phyloP scores from a whole-genome alignment of 2,797 vertebrate genomes.

The Chrysocyon brachyurus region DNA sequence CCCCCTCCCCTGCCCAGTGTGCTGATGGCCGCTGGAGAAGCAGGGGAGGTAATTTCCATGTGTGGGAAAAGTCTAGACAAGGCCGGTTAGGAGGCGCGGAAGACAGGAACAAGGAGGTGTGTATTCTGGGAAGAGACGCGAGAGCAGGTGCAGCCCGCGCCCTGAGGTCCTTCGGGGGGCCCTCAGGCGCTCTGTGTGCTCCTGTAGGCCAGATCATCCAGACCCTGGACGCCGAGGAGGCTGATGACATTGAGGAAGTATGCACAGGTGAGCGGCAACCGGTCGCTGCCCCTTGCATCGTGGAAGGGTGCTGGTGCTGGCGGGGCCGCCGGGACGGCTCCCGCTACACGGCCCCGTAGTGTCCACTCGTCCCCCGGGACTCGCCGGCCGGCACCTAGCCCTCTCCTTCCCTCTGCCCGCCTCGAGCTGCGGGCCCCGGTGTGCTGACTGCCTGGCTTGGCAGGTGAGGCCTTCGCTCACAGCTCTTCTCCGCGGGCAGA shows the following conservation, averaged over 20 bases:
- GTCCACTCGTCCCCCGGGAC: not conserved
- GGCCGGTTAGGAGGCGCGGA: not conserved
- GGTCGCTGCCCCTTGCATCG: rapidly evolving
- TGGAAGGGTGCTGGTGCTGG: rapidly evolving
- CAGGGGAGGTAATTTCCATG: not conserved
- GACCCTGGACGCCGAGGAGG: not conserved
- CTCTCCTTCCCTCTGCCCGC: no score
- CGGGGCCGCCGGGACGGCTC: rapidly evolving
- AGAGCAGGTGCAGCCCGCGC: not conserved
- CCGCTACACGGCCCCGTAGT: rapidly evolving
- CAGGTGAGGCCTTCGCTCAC: not conserved
- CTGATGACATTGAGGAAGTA: not conserved
- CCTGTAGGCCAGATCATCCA: constrained; percentile 72
- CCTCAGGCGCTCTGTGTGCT: not conserved
- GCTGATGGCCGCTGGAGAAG: not conserved
- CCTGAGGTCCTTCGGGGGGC: not conserved
- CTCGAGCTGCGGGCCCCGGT: no score
- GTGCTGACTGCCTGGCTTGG: no score
- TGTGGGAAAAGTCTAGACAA: not conserved
- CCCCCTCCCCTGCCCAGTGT: no score
- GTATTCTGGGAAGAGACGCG: not conserved
- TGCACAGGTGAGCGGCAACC: not conserved
- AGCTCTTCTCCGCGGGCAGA: not conserved
- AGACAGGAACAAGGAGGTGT: not conserved
- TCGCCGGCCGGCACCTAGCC: not conserved